Evolutionary conservation across 1,140 invertebrate species (phyloP).

Genomic region (Piezodorus guildinii): DNA sequence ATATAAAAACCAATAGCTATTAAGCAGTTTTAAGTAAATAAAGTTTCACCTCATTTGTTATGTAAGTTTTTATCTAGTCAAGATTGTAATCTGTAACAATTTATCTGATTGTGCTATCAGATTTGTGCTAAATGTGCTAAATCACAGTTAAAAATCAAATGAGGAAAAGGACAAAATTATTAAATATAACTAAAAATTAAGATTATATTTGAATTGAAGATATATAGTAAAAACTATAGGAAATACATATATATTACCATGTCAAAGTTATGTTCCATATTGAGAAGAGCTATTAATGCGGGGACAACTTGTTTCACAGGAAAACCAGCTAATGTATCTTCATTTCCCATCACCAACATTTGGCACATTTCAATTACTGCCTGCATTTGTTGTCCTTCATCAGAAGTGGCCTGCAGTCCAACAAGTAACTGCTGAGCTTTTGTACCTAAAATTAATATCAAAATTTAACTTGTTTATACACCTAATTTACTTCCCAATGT

Average conservation of each 20-base stretch:
- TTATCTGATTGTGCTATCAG: no score
- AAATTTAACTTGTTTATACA: no score
- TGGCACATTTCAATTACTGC: slow-evolving; percentile 98
- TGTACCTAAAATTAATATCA: slow-evolving; percentile 48
- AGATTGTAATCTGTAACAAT: no score
- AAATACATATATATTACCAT: slow-evolving; percentile 47
- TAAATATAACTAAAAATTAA: no score
- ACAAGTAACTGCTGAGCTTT: slow-evolving; percentile 90
- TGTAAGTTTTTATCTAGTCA: no score
- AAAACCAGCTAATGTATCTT: slow-evolving; percentile 95
- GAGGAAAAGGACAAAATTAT: no score
- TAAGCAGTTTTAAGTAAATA: no score
- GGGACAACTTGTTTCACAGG: slow-evolving; percentile 96
- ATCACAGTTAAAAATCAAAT: no score
- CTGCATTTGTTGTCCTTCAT: slow-evolving; percentile 93
- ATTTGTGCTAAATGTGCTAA: no score
- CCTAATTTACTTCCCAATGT: no score
- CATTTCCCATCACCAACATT: slow-evolving; percentile 97
- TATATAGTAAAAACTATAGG: not conserved
- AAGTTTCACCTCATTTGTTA: no score
- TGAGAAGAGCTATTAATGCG: slow-evolving; percentile 73
- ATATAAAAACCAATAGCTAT: no score
- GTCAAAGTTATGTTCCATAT: slow-evolving; percentile 97
- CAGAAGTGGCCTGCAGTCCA: slow-evolving; percentile 82
- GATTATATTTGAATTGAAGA: not conserved